These are phyloP conservation scores for Picathartes gymnocephalus DNA, from an alignment of 2,113 vertebrate species.

Conservation along the genomic window DNA sequence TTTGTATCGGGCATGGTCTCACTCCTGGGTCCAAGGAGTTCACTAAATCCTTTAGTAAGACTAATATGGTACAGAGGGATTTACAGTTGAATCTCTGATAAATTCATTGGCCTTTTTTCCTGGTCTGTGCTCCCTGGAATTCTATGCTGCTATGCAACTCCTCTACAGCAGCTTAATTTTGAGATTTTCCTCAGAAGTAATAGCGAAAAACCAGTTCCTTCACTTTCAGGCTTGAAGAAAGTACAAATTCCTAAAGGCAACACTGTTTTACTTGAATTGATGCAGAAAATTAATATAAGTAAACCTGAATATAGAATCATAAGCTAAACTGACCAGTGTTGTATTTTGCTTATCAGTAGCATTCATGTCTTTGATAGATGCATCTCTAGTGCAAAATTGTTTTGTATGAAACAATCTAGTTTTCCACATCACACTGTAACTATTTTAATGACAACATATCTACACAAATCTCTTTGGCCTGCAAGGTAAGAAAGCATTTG, in stretches of 20 bases:
- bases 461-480: neutral
- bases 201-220: neutral
- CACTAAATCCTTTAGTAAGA: neutral
- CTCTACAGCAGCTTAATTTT: neutral
- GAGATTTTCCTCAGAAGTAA: neutral
- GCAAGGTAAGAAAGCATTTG: neutral
- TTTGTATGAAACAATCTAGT: conserved; percentile 33
- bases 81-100: neutral
- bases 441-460: neutral
- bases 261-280: neutral
- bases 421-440: neutral
- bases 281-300: neutral
- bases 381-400: neutral
- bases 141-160: neutral
- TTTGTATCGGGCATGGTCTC: neutral
- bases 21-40: neutral
- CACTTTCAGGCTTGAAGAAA: neutral
- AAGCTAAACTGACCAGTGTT: neutral
- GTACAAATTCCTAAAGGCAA: neutral
- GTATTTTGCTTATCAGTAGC: neutral
- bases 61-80: neutral
- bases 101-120: neutral
- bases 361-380: neutral
- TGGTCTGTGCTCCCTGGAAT: neutral
- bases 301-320: neutral